These are phyloP conservation scores for Grammomys dolichurus DNA, from an alignment of 2,113 vertebrate species.

Conservation along the genomic window DNA sequence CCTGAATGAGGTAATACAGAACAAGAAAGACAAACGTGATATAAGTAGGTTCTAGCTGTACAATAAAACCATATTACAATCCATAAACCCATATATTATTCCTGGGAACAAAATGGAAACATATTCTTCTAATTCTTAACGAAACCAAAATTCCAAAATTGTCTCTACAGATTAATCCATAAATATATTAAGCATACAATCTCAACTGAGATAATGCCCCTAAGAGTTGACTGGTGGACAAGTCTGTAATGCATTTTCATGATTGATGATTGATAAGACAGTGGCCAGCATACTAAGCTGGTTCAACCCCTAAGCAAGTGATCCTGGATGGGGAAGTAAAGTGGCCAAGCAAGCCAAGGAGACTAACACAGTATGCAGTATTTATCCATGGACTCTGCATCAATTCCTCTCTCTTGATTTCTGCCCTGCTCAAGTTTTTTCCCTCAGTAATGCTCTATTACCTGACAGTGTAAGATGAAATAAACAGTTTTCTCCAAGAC, in stretches of 20 bases:
- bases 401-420: neutral
- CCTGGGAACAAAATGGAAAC: too few species aligned
- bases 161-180: too few species aligned
- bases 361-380: neutral
- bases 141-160: too few species aligned
- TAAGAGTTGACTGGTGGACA: neutral
- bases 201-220: neutral
- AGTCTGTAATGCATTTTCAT: neutral
- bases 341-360: neutral
- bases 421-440: neutral
- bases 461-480: neutral
- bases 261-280: neutral
- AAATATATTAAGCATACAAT: neutral
- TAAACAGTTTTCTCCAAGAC: neutral
- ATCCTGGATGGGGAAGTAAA: neutral
- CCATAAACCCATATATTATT: too few species aligned
- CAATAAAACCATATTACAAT: too few species aligned
- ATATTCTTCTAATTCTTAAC: too few species aligned
- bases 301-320: neutral
- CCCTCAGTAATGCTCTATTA: neutral
- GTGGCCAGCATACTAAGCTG: neutral
- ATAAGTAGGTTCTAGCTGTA: too few species aligned
- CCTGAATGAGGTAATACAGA: too few species aligned
- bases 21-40: too few species aligned
- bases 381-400: neutral